Conservation (phyloP, 2,888 invertebrate genomes). For the Psylliodes chrysocephalus region DNA sequence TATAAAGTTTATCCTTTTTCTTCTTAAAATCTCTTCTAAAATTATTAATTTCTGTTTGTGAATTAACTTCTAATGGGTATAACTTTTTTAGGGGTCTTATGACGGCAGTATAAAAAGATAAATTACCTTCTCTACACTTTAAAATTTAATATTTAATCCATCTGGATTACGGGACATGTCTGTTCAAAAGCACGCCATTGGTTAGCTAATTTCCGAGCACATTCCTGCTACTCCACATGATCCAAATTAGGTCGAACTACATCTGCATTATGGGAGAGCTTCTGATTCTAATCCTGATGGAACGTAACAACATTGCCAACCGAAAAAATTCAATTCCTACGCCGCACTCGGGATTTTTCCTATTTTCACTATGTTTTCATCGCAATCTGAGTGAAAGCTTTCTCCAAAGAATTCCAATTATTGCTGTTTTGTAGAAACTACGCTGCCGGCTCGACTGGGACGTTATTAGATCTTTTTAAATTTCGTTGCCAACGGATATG, state of each 20-base stretch:
- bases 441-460: slow-evolving; percentile 13
- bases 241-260: slow-evolving; percentile 34
- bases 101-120: too few relatives aligned
- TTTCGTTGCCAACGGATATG: slow-evolving; percentile 27
- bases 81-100: too few relatives aligned
- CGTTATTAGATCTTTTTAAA: slow-evolving; percentile 28
- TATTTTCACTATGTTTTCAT: slow-evolving; percentile 34
- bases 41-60: too few relatives aligned
- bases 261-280: slow-evolving; percentile 29
- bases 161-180: too few relatives aligned
- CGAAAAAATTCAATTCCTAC: slow-evolving; percentile 33
- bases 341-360: slow-evolving; percentile 25
- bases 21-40: too few relatives aligned
- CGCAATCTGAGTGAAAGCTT: slow-evolving; percentile 35
- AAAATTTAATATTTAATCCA: too few relatives aligned
- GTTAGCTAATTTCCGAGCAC: background rate
- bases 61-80: too few relatives aligned
- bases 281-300: slow-evolving; percentile 32
- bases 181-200: background rate
- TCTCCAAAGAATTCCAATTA: slow-evolving; percentile 36
- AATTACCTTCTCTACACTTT: too few relatives aligned
- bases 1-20: too few relatives aligned
- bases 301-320: slow-evolving; percentile 32
- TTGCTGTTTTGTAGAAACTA: slow-evolving; percentile 29
- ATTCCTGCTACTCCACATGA: background rate